Evolutionary conservation across 1,140 invertebrate genomes (phyloP), one percentile per base, ranked within the genome.

Genomic region (Sminthurides bifidus): DNA sequence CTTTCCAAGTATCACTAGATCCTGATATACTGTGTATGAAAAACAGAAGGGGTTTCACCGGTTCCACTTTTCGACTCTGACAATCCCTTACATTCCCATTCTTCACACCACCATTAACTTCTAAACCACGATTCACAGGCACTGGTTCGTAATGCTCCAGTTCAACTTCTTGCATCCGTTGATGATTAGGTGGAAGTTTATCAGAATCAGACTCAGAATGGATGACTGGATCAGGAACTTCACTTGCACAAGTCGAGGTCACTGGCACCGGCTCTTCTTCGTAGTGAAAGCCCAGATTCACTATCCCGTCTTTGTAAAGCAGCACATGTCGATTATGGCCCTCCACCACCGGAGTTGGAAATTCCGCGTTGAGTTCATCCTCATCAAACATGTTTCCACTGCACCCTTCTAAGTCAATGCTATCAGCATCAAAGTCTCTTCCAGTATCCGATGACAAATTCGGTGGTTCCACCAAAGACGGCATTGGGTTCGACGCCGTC

Each of bases 21-120:
- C 79, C 79, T 6, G 82, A 82, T 57, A 84, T 81, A 6, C 83
- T 82, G 68, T 86, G 83, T 23, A 85, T 72, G 60, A 86, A 81
- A 52, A 84, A 78, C 52, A 85, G 71, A 24, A 75, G 67, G 4
- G 79, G 79, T 67, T 48, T 49, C 10, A 21, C 29, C 24, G 52
- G 15, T 23, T 49, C 21, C 26, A 12, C 21, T 44, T 15, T 21
- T 8, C 21, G 14, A 44, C 8, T 21, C 12, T 14, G 10, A 44
- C 14, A 14, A 10, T 10, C 21, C 12, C 29, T 31, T 17, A 27
- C 3, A 27, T 24, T 53, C 17, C 27, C 38, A 8, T 51, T 44
- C 23, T 26, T 30, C 30, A 43, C 38, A 43, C 27, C 17, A 5
- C 35, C 41, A 17, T 14, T 31, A 24, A 19, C n/a, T 26, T 54